Conservation (phyloP, 2,113 vertebrate species). For the Sceloporus undulatus region DNA sequence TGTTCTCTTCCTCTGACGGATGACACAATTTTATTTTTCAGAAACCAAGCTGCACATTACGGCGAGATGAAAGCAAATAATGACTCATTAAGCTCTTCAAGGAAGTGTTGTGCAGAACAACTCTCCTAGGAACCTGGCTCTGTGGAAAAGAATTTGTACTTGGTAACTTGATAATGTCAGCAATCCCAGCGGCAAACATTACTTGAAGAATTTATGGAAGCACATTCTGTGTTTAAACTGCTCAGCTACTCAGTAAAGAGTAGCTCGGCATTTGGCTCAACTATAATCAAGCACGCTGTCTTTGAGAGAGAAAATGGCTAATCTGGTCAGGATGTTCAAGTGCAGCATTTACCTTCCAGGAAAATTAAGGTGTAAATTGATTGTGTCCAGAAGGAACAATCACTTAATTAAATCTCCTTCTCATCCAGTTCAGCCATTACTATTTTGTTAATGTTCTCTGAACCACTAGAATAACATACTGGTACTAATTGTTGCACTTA, state of each 20-base stretch:
- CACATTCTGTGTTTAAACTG: background rate
- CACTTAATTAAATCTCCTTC: background rate
- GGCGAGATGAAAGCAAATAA: constrained; percentile 69
- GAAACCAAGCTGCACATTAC: constrained; percentile 58
- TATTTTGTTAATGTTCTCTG: background rate
- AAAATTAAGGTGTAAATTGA: background rate
- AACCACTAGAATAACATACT: background rate
- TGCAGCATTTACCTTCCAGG: rapidly evolving
- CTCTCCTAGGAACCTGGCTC: constrained; percentile 61
- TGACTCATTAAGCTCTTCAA: constrained; percentile 71
- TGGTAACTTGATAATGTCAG: constrained; percentile 75
- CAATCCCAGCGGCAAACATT: constrained; percentile 54
- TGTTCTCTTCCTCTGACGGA: constrained; percentile 32
- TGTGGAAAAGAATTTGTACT: constrained; percentile 62
- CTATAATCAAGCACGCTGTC: constrained; percentile 22
- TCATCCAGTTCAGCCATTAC: background rate
- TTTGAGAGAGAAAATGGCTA: background rate
- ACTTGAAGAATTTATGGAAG: constrained; percentile 53
- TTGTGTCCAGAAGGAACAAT: background rate
- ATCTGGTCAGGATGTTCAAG: constrained; percentile 2
- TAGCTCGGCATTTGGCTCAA: background rate
- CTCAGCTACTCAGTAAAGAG: constrained; percentile 5
- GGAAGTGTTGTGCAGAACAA: constrained; percentile 40
- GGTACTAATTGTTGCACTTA: background rate
- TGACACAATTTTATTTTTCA: constrained; percentile 48